A percentile compares a stretch with the other conserved stretches of the same genome.
These are phyloP conservation scores for Muschampia staudingeri DNA, from an alignment of 2,888 invertebrate genomes.

Conservation along the genomic window DNA sequence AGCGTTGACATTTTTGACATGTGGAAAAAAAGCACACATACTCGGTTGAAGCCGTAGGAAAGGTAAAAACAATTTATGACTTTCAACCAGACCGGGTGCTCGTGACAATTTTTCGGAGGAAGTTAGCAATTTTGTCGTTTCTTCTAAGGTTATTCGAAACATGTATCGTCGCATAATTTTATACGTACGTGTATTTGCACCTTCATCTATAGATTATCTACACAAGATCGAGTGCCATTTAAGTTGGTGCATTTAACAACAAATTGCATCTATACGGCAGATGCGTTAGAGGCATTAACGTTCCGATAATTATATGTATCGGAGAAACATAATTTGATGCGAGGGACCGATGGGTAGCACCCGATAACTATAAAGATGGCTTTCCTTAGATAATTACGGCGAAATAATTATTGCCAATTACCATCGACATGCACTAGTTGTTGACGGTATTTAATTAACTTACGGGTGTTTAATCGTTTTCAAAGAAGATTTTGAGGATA, in stretches of 20 bases:
- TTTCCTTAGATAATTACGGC: slow-evolving; percentile 74
- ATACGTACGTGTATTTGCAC: slow-evolving; percentile 22
- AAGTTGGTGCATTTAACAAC: slow-evolving; percentile 25
- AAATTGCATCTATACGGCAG: slow-evolving; percentile 36
- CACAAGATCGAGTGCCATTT: not conserved
- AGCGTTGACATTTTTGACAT: slow-evolving; percentile 17
- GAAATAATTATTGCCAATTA: slow-evolving; percentile 81
- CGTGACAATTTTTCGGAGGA: slow-evolving; percentile 33
- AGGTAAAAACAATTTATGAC: not conserved
- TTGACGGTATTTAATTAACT: slow-evolving; percentile 73
- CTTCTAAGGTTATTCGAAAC: slow-evolving; percentile 13
- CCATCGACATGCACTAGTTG: slow-evolving; percentile 74
- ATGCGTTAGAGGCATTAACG: slow-evolving; percentile 48
- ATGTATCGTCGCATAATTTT: not conserved
- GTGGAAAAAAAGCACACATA: slow-evolving; percentile 7
- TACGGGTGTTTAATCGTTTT: slow-evolving; percentile 44
- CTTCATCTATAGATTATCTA: slow-evolving; percentile 32
- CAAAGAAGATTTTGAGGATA: slow-evolving; percentile 46
- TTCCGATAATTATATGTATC: slow-evolving; percentile 46
- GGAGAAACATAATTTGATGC: slow-evolving; percentile 53
- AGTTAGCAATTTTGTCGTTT: slow-evolving; percentile 30
- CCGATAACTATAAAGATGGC: slow-evolving; percentile 73
- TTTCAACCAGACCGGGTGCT: slow-evolving; percentile 15
- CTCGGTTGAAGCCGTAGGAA: slow-evolving; percentile 6
- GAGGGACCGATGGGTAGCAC: slow-evolving; percentile 48